Evolutionary conservation across 1,140 invertebrate genomes (phyloP).

Genomic region (Oscheius sp.): DNA sequence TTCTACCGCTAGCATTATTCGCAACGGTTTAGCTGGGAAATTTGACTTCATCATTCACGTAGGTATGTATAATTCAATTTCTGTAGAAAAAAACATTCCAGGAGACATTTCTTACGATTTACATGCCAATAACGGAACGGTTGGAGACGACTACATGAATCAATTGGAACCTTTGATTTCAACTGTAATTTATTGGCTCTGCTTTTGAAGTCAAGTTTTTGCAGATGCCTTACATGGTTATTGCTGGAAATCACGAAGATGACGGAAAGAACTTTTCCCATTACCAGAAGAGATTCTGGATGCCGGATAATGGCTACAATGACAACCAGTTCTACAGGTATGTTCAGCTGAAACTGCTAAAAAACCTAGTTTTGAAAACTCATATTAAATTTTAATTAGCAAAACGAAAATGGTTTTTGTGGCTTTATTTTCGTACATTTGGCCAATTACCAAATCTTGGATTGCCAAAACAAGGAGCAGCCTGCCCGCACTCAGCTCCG

Average conservation of each 20-base stretch:
- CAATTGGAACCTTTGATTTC: conserved; percentile 60
- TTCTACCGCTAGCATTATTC: conserved; percentile 33
- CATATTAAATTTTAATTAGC: neutral
- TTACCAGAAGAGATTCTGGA: conserved; percentile 61
- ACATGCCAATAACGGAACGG: conserved; percentile 51
- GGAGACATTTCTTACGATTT: conserved; percentile 63
- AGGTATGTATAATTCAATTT: conserved; percentile 23
- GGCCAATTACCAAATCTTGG: too few species aligned
- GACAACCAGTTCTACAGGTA: conserved; percentile 63
- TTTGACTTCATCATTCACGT: conserved; percentile 50
- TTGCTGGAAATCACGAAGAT: conserved; percentile 63
- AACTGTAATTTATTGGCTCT: neutral
- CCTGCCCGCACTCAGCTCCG: too few species aligned
- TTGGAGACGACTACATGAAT: conserved; percentile 62
- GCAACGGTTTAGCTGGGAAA: conserved; percentile 32
- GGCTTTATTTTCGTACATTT: too few species aligned
- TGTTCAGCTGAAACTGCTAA: too few species aligned
- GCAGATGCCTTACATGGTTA: conserved; percentile 62
- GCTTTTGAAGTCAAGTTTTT: neutral
- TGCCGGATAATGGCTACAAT: conserved; percentile 61
- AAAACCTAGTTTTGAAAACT: conserved; percentile 1
- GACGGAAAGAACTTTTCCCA: conserved; percentile 53
- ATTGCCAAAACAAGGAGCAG: too few species aligned
- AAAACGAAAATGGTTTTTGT: conserved; percentile 5
- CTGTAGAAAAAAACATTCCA: conserved; percentile 5